Conservation (phyloP, 2,888 invertebrate genomes). For the Campopleginae sp. region DNA sequence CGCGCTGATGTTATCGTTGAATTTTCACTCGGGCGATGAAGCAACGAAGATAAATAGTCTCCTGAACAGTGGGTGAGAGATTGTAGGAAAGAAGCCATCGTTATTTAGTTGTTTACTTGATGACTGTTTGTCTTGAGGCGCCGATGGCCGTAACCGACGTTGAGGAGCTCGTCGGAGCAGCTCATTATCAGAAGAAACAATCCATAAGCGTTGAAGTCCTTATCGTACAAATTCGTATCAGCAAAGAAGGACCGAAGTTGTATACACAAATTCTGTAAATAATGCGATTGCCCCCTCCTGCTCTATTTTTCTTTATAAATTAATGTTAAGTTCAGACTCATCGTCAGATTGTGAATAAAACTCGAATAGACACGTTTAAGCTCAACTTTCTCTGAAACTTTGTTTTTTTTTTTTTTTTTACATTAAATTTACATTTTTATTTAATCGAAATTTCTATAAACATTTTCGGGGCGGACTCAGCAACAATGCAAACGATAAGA, state of each 20-base stretch:
- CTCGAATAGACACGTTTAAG: slow-evolving; percentile 42
- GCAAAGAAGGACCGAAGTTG: slow-evolving; percentile 45
- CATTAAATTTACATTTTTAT: no score
- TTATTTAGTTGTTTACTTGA: slow-evolving; percentile 63
- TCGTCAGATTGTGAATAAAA: slow-evolving; percentile 59
- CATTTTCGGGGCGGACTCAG: slow-evolving; percentile 13
- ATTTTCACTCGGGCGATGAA: neutral
- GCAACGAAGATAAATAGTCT: neutral
- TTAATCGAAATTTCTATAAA: neutral
- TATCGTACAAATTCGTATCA: slow-evolving; percentile 46
- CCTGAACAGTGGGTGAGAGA: neutral
- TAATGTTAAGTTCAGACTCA: slow-evolving; percentile 39
- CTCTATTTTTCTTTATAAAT: slow-evolving; percentile 63
- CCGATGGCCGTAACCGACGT: slow-evolving; percentile 61
- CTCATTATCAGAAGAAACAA: slow-evolving; percentile 57
- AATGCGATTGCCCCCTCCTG: slow-evolving; percentile 43
- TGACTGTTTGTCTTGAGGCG: slow-evolving; percentile 70
- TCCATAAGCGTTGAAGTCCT: slow-evolving; percentile 31
- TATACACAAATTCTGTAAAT: slow-evolving; percentile 62
- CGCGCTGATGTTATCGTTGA: slow-evolving; percentile 2
- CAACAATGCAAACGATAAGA: slow-evolving; percentile 73
- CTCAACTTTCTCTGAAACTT: neutral
- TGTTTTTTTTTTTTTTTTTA: neutral
- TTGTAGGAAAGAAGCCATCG: slow-evolving; percentile 5
- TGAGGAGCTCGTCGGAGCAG: slow-evolving; percentile 5